These are phyloP conservation scores for Takifugu bimaculatus DNA, from an alignment of 2,113 vertebrate genomes.

Conservation along the genomic window DNA sequence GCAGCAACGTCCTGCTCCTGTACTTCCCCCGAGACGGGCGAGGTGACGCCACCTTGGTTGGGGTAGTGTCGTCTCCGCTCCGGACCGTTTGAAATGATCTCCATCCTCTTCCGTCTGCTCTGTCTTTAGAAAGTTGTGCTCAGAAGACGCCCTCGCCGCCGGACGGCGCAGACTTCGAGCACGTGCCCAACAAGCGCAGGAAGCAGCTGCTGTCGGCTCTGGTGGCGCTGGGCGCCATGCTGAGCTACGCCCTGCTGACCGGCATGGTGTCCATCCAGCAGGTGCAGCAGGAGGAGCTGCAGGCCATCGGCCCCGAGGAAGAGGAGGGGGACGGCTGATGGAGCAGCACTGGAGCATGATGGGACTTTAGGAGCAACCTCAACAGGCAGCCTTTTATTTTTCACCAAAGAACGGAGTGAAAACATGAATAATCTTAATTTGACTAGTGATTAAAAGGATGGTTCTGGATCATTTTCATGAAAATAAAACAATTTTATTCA, in stretches of 20 bases:
- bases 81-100: neutral
- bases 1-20: conserved; percentile 84
- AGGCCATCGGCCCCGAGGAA: conserved; percentile 31
- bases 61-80: neutral
- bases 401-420: too few species aligned
- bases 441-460: too few species aligned
- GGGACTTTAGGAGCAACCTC: neutral
- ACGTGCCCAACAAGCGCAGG: conserved; percentile 82
- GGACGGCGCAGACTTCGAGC: conserved; percentile 67
- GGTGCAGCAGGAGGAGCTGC: conserved; percentile 51
- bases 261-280: conserved; percentile 88
- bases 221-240: conserved; percentile 86
- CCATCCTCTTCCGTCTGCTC: neutral
- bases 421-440: too few species aligned
- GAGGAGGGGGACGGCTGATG: conserved; percentile 52
- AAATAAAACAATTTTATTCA: too few species aligned
- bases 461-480: too few species aligned
- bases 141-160: conserved; percentile 34
- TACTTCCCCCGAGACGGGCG: conserved; percentile 85
- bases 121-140: conserved; percentile 54
- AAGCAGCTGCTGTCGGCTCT: conserved; percentile 89
- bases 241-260: conserved; percentile 85
- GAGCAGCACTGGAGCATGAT: too few species aligned
- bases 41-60: conserved; percentile 33
- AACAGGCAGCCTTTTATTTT: too few species aligned